These are phyloP conservation scores for Chitala chitala DNA, from an alignment of 2,113 vertebrate species.

Conservation along the genomic window DNA sequence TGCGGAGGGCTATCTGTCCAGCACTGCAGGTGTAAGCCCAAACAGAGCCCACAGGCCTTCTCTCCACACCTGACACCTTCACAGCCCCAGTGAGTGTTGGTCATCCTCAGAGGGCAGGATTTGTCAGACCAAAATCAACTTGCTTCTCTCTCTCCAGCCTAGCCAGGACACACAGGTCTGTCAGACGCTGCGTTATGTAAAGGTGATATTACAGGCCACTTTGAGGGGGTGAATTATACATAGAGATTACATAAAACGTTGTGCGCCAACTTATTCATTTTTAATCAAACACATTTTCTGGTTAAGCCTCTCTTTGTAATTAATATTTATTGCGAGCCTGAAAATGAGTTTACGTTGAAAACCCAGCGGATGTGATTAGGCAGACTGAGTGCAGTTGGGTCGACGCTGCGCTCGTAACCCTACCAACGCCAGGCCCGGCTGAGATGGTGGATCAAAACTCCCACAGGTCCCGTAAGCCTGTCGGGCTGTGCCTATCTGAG, in stretches of 20 bases:
- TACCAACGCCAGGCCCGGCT: neutral
- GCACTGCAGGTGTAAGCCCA: too few species aligned
- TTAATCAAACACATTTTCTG: slow-evolving; percentile 54
- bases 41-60: too few species aligned
- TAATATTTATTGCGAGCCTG: slow-evolving; percentile 28
- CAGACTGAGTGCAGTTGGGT: neutral
- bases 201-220: slow-evolving; percentile 53
- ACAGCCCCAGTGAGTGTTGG: too few species aligned
- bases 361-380: neutral
- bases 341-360: slow-evolving; percentile 24
- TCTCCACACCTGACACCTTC: too few species aligned
- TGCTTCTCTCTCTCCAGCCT: neutral
- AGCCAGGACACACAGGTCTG: neutral
- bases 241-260: slow-evolving; percentile 54
- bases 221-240: slow-evolving; percentile 63
- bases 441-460: neutral
- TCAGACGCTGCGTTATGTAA: slow-evolving; percentile 35
- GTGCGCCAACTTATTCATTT: slow-evolving; percentile 58
- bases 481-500: neutral
- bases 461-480: neutral
- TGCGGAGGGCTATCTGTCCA: too few species aligned
- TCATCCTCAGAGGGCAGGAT: too few species aligned
- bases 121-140: too few species aligned
- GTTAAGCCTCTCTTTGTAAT: slow-evolving; percentile 44
- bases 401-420: neutral